Evolutionary conservation across 2,797 vertebrate genomes (phyloP).

Genomic region (Schizopygopsis pylzovi): DNA sequence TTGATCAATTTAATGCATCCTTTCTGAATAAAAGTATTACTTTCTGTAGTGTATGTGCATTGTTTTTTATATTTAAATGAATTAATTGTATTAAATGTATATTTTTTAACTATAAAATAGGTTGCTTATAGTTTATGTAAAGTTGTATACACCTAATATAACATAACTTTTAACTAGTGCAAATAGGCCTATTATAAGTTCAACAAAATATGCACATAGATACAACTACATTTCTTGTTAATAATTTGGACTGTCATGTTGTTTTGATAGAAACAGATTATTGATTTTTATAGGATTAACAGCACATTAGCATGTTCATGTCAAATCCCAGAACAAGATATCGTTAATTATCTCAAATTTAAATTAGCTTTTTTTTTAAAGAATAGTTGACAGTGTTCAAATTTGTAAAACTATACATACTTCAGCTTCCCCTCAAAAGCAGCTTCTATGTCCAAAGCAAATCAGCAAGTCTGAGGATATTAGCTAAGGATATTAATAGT

Average conservation of each 20-base stretch:
- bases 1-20: background rate
- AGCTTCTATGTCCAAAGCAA: background rate
- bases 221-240: background rate
- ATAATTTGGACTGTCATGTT: no score
- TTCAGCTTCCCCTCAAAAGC: background rate
- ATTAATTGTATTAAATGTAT: background rate
- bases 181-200: background rate
- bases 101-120: background rate
- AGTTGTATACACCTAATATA: background rate
- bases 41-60: background rate
- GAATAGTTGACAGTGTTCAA: background rate
- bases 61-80: background rate
- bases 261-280: background rate
- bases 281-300: background rate
- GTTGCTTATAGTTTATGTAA: background rate
- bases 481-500: background rate
- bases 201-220: background rate
- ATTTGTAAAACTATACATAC: background rate
- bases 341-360: background rate
- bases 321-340: background rate
- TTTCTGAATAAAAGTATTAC: background rate
- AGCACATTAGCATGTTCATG: background rate
- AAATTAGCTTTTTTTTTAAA: background rate
- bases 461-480: constrained; percentile 7
- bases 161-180: background rate